A percentile compares a stretch with the other conserved stretches of the same genome.
Evolutionary conservation across 2,113 vertebrate genomes (phyloP).

Genomic region (Pterophyllum scalare): DNA sequence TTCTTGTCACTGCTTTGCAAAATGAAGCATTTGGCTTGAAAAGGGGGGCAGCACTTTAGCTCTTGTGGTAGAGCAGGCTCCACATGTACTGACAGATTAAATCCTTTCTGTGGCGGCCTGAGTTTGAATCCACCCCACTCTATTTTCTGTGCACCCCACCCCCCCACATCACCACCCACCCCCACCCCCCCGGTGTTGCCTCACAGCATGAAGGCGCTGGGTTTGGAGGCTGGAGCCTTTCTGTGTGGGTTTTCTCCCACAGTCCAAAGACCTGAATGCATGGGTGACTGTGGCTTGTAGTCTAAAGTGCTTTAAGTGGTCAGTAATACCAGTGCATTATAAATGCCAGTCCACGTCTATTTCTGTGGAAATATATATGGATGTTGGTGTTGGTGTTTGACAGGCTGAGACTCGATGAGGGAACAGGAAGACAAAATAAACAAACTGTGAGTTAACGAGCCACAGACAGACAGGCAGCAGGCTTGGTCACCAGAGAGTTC

Average conservation of each 20-base stretch:
- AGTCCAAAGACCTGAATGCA: constrained; percentile 9
- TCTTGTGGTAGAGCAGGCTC: neutral
- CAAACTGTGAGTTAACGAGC: neutral
- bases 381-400: neutral
- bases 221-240: neutral
- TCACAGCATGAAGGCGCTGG: neutral
- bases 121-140: neutral
- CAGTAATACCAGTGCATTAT: constrained; percentile 7
- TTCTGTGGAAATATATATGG: constrained; percentile 3
- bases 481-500: neutral
- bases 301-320: constrained; percentile 6
- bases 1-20: neutral
- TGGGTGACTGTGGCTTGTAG: constrained; percentile 4
- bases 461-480: neutral
- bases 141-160: neutral
- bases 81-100: neutral
- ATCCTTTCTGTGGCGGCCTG: neutral
- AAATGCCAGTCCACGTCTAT: constrained; percentile 5
- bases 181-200: neutral
- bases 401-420: neutral
- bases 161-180: too few relatives aligned
- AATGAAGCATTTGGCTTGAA: neutral
- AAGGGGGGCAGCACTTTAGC: neutral
- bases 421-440: neutral
- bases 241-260: neutral